These are phyloP conservation scores for Haplotaxodon microlepis DNA, from an alignment of 2,113 vertebrate species.

Conservation along the genomic window DNA sequence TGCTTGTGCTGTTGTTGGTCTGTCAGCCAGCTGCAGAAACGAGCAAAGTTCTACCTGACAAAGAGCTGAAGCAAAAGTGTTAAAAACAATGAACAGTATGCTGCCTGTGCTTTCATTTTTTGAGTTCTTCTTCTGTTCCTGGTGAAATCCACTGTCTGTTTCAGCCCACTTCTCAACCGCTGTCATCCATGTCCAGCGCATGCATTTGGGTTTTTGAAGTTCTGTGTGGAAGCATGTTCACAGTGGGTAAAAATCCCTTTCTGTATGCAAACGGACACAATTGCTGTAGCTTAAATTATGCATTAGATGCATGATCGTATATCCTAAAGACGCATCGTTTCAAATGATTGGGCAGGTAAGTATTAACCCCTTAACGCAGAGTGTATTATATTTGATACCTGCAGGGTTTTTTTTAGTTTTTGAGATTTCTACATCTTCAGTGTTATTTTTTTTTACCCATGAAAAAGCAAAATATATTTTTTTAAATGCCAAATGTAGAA, in stretches of 20 bases:
- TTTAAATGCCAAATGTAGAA: background rate
- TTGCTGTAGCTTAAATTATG: background rate
- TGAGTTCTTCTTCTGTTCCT: background rate
- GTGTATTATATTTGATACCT: background rate
- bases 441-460: background rate
- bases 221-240: background rate
- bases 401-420: rapidly evolving
- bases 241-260: background rate
- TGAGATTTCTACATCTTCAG: background rate
- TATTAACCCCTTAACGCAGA: background rate
- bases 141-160: background rate
- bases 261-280: background rate
- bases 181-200: background rate
- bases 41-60: background rate
- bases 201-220: background rate
- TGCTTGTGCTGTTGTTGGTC: background rate
- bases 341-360: background rate
- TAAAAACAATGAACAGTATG: background rate
- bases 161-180: background rate
- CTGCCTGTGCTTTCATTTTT: background rate
- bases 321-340: background rate
- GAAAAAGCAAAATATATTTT: background rate
- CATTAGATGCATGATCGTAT: background rate
- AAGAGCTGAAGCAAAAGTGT: background rate
- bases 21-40: background rate